Base-by-base conservation (phyloP, 2,113 vertebrate genomes). In the Salvator merianae region DNA sequence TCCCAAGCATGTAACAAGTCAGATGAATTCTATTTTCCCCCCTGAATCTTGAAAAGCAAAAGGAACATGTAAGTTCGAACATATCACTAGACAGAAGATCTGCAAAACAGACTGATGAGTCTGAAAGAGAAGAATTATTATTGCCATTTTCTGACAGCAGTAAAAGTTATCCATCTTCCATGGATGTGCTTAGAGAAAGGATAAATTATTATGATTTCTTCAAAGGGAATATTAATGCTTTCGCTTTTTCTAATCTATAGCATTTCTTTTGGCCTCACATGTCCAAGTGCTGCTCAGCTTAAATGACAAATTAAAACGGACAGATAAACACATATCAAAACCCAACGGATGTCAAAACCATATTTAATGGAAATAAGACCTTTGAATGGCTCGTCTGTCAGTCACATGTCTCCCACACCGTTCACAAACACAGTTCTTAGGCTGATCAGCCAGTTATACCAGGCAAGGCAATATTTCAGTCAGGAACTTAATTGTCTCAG, bases 221-320 rank as follows among this genome's bases (percentile, higher is more conserved):
- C 71, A 87, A 81, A 50, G 82, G 74, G 77, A 80, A 20, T 84
- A 81, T 84, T 87, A 69, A 87, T 75, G 13, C 63, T 83, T 87
- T 88, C 20, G 78, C 77, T 83, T 26, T 68, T 53, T 69, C 79
- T 1, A 16, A 82, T 91, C 85, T 59, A 87, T 36, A 87, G 13
- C 82, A 81, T 91, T 90, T 89, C 88, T 50, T 87, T 83, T 82
- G 87, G 32, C 82, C 84, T 77, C 26, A 4, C 73, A 69, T 86
- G 62, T 8, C 55, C 50, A 26, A 30, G 50, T 12, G 24, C 69
- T 82, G 38, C 78, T 73, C 79, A 86, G 78, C 85, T 88, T 82
- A 87, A 77, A 87, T 89, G 83, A 93, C 63, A 77, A 83, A 91
- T 86, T 90, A 90, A 88, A 77, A 86, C 82, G 36, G 89, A 80